Base-by-base conservation (phyloP, 2,113 vertebrate species). In the Grammomys surdaster region DNA sequence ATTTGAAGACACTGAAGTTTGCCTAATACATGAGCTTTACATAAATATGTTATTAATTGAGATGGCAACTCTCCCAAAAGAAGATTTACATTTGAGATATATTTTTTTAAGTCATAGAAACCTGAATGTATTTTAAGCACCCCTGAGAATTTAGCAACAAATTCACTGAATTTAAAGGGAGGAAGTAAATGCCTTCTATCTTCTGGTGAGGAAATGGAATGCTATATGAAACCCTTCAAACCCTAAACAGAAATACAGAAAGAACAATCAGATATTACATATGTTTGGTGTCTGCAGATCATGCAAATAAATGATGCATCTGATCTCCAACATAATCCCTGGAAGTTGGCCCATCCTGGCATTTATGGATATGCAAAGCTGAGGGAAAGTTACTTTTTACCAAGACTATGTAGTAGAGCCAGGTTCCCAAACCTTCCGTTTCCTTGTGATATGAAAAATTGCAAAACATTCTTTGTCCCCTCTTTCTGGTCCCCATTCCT, bases 21-120 rank as follows among this genome's bases (percentile, higher is more conserved):
- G 54, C 77, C n/a, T 91, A 82, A 70, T 78, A 60, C 2, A 36
- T 75, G 12, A 40, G 40, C 91, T 97, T 96, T 93, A 93, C 48
- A 80, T 88, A 95, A 93, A 95, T 89, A n/a, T 5, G 5, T 60
- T 94, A 63, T 46, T 96, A 91, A 94, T 80, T 93, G n/a, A 86
- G 65, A 76, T 40, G 87, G 65, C 14, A 82, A 90, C 69, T 92
- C 70, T 90, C 84, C 77, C 22, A 33, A 82, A 70, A 63, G 84
- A 94, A 9, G 36, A 67, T 60, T 88, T 65, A 80, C 60, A 36
- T 76, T 89, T 10, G n/a, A 81, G 36, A 46, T 75, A 43, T 17
- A 8, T 43, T 24, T 12, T 65, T 48, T 17, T 82, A 89, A 54
- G 4, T 43, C 65, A 26, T 69, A 40, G 77, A 96, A 91, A 82